phyloP scores from a whole-genome alignment of 2,797 vertebrate species.

The Esox lucius region DNA sequence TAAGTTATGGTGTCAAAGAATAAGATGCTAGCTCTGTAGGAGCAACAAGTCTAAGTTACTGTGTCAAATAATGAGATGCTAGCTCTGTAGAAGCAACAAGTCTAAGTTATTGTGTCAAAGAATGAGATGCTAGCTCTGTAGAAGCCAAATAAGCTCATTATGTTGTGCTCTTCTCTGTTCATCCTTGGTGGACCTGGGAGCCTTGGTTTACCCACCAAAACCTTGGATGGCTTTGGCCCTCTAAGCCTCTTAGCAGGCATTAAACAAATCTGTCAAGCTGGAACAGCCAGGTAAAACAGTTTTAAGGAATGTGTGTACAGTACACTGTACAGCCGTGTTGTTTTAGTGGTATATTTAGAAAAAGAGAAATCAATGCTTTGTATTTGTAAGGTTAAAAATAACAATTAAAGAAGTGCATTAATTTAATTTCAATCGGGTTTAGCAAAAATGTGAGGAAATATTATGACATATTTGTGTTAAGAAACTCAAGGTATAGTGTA shows the following conservation, averaged over 20 bases:
- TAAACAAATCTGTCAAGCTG: slow-evolving; percentile 78
- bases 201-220: slow-evolving; percentile 65
- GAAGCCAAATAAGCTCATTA: slow-evolving; percentile 77
- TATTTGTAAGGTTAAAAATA: not conserved
- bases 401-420: not conserved
- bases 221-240: slow-evolving; percentile 70
- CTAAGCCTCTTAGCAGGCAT: slow-evolving; percentile 77
- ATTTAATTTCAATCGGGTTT: not conserved
- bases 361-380: not conserved
- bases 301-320: not conserved
- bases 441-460: not conserved
- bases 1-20: slow-evolving; percentile 61
- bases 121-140: slow-evolving; percentile 62
- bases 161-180: slow-evolving; percentile 62
- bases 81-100: slow-evolving; percentile 9
- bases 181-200: slow-evolving; percentile 63
- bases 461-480: not conserved
- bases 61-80: slow-evolving; percentile 66
- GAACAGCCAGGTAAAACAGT: slow-evolving; percentile 51
- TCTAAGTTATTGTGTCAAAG: slow-evolving; percentile 58
- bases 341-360: not conserved
- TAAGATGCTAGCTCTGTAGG: slow-evolving; percentile 60
- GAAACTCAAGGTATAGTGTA: not conserved
- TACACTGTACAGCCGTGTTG: not conserved
- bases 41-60: slow-evolving; percentile 32